Evolutionary conservation across 2,797 vertebrate genomes (phyloP).

Genomic region (Mionectes olivaceus): DNA sequence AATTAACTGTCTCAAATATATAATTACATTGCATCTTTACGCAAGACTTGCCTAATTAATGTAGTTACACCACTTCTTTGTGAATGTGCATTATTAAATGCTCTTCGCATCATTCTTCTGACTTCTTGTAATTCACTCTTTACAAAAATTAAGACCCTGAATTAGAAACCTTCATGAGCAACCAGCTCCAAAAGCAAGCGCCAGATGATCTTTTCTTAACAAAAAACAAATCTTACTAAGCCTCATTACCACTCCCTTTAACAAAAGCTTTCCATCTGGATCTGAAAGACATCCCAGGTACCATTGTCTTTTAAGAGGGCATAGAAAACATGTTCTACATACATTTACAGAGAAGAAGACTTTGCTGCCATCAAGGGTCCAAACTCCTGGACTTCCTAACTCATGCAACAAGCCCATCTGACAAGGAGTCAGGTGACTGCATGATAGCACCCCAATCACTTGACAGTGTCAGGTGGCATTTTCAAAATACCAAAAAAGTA

Average conservation of each 20-base stretch:
- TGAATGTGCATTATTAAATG: conserved; percentile 93
- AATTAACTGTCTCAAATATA: conserved; percentile 97
- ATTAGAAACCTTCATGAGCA: conserved; percentile 87
- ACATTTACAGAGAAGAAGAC: not conserved
- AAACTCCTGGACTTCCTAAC: not conserved
- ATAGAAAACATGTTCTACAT: conserved; percentile 13
- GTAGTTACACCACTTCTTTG: conserved; percentile 92
- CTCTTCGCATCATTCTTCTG: conserved; percentile 97
- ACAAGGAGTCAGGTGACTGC: not conserved
- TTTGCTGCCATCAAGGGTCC: conserved; percentile 38
- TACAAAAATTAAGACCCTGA: conserved; percentile 91
- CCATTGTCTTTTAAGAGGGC: conserved; percentile 60
- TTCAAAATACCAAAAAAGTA: not conserved
- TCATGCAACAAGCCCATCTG: not conserved
- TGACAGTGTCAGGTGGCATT: not conserved
- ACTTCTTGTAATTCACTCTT: conserved; percentile 96
- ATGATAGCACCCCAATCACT: not conserved
- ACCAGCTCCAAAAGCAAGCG: conserved; percentile 76
- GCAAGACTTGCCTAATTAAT: conserved; percentile 93
- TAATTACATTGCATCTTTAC: conserved; percentile 98
- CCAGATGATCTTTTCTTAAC: conserved; percentile 75
- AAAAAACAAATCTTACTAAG: conserved; percentile 74
- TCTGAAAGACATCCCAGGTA: conserved; percentile 61
- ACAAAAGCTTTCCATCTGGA: conserved; percentile 68
- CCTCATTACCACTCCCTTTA: conserved; percentile 73